phyloP scores from a whole-genome alignment of 1,140 invertebrate genomes.

The Scylla paramamosain region DNA sequence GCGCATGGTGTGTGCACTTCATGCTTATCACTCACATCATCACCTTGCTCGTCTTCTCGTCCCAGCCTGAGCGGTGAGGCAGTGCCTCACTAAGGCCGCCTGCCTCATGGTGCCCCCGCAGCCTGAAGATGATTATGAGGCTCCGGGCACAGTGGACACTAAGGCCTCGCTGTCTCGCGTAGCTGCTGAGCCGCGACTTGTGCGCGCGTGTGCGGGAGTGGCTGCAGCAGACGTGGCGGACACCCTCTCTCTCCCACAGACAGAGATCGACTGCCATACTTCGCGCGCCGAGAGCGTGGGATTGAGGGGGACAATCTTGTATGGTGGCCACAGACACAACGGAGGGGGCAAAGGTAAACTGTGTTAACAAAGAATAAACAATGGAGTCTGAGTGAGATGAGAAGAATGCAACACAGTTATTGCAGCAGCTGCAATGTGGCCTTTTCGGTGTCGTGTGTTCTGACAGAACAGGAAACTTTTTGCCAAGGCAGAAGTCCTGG shows the following conservation, averaged over 20 bases:
- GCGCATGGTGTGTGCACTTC: background rate
- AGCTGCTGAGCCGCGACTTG: background rate
- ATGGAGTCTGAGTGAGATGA: too few relatives aligned
- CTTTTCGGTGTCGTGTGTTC: too few relatives aligned
- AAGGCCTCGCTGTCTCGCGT: background rate
- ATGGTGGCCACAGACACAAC: background rate
- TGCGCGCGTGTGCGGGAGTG: background rate
- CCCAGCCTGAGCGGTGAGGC: background rate
- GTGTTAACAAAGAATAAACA: too few relatives aligned
- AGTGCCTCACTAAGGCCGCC: background rate
- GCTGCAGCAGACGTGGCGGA: background rate
- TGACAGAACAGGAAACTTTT: too few relatives aligned
- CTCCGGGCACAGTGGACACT: background rate
- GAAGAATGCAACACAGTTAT: too few relatives aligned
- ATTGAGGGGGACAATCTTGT: background rate
- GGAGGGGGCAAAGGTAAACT: background rate
- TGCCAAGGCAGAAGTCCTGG: too few relatives aligned
- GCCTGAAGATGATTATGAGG: background rate
- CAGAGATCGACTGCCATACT: background rate
- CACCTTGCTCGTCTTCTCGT: background rate
- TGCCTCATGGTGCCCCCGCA: background rate
- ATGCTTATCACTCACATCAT: background rate
- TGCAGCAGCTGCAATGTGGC: too few relatives aligned
- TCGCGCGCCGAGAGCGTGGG: background rate
- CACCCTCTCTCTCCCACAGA: background rate